Evolutionary conservation across 2,113 vertebrate genomes (phyloP).

Genomic region (Nymphicus hollandicus): DNA sequence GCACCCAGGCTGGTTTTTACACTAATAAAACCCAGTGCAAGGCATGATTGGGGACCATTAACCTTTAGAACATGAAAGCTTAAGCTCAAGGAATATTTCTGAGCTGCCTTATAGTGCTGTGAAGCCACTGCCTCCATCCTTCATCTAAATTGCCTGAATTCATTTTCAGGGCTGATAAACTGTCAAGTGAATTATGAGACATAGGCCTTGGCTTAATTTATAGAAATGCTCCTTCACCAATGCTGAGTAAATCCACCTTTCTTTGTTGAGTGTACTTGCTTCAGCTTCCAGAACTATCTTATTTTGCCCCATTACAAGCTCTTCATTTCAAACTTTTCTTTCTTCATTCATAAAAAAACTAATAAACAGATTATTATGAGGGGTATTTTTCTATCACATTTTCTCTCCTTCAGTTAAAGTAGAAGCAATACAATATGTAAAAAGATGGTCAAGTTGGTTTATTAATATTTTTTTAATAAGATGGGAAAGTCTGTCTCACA

Average conservation of each 20-base stretch:
- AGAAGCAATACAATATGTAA: background rate
- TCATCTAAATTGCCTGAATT: slow-evolving; percentile 62
- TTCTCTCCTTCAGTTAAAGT: background rate
- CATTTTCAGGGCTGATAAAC: slow-evolving; percentile 66
- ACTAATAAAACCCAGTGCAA: slow-evolving; percentile 51
- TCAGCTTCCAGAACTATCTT: slow-evolving; percentile 11
- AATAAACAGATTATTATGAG: background rate
- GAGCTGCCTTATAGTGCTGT: background rate
- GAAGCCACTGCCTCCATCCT: slow-evolving; percentile 51
- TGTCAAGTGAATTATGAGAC: slow-evolving; percentile 55
- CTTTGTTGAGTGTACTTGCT: background rate
- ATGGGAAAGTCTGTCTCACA: background rate
- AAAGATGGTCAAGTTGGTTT: background rate
- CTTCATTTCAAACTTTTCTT: background rate
- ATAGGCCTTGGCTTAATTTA: slow-evolving; percentile 54
- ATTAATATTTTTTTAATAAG: background rate
- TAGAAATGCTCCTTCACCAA: background rate
- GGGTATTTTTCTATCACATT: background rate
- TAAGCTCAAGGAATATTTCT: slow-evolving; percentile 37
- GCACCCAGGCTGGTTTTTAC: background rate
- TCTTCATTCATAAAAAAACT: background rate
- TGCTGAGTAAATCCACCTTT: slow-evolving; percentile 28
- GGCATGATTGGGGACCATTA: slow-evolving; percentile 39
- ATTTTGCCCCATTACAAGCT: background rate
- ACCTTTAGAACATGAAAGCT: slow-evolving; percentile 54